A percentile compares a stretch with the other conserved stretches of the same genome.
Evolutionary conservation across 1,140 invertebrate species (phyloP).

Genomic region (Diorhabda sublineata): DNA sequence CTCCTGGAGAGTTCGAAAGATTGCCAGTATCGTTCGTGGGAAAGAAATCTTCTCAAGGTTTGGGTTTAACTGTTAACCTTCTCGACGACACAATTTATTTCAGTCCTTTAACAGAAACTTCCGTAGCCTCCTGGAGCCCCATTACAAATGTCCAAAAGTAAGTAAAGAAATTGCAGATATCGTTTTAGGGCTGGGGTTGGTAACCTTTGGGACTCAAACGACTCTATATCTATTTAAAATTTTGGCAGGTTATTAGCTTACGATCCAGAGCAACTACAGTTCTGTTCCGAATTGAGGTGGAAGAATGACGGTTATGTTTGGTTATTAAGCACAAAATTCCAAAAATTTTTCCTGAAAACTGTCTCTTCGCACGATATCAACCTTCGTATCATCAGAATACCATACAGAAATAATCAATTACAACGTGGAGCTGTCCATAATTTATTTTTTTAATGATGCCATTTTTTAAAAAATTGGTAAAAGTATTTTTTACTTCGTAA

Average conservation of each 20-base stretch:
- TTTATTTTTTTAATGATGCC: slow-evolving; percentile 22
- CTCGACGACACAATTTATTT: slow-evolving; percentile 67
- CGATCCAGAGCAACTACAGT: slow-evolving; percentile 66
- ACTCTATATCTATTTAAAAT: no score
- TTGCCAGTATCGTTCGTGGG: slow-evolving; percentile 71
- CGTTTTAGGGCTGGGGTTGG: background rate
- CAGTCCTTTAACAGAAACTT: slow-evolving; percentile 71
- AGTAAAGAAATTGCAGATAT: slow-evolving; percentile 7
- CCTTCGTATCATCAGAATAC: slow-evolving; percentile 53
- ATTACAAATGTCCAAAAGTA: slow-evolving; percentile 61
- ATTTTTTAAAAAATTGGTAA: background rate
- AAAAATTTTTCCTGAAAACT: slow-evolving; percentile 68
- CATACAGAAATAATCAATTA: background rate
- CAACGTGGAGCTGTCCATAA: slow-evolving; percentile 23
- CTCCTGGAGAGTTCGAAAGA: slow-evolving; percentile 61
- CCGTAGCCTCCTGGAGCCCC: slow-evolving; percentile 72
- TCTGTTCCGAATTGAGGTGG: slow-evolving; percentile 67
- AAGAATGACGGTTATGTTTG: slow-evolving; percentile 65
- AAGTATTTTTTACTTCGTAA: no score
- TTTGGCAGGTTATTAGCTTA: slow-evolving; percentile 62
- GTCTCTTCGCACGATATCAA: slow-evolving; percentile 58
- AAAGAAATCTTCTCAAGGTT: slow-evolving; percentile 75
- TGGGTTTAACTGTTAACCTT: slow-evolving; percentile 65
- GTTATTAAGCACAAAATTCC: slow-evolving; percentile 67
- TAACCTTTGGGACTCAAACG: no score